phyloP scores from a whole-genome alignment of 2,888 invertebrate species.

The Rhyacophila evoluta region DNA sequence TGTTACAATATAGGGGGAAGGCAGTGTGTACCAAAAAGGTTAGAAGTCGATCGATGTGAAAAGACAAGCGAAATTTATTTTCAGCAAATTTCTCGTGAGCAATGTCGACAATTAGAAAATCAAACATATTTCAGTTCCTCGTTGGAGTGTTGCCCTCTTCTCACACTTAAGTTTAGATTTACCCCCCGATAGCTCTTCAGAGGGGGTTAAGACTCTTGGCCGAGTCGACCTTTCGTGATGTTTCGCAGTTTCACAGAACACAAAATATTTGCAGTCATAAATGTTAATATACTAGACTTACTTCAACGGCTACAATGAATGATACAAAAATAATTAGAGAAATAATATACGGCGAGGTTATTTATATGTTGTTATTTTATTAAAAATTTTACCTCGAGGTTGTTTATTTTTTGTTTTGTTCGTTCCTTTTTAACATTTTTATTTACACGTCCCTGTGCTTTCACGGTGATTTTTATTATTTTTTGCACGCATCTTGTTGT shows the following conservation, averaged over 20 bases:
- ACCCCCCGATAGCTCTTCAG: background rate
- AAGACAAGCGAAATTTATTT: no score
- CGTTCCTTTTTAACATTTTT: no score
- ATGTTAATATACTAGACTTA: background rate
- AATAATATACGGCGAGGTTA: background rate
- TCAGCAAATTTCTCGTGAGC: no score
- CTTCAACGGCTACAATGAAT: background rate
- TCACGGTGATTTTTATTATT: background rate
- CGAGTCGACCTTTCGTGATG: background rate
- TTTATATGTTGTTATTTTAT: background rate
- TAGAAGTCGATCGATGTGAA: no score
- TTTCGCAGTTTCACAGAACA: background rate
- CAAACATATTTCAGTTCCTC: no score
- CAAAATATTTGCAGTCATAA: constrained; percentile 13
- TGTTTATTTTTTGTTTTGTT: no score
- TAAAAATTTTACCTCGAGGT: background rate
- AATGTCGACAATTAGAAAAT: no score
- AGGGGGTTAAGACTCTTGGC: background rate
- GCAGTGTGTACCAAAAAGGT: no score
- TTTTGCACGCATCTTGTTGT: background rate
- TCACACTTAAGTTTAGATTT: background rate
- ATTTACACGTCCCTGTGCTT: background rate
- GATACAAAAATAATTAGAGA: background rate
- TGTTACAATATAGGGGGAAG: no score
- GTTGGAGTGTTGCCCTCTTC: background rate